These are phyloP conservation scores for Aricia agestis DNA, from an alignment of 1,140 invertebrate species.

Conservation along the genomic window DNA sequence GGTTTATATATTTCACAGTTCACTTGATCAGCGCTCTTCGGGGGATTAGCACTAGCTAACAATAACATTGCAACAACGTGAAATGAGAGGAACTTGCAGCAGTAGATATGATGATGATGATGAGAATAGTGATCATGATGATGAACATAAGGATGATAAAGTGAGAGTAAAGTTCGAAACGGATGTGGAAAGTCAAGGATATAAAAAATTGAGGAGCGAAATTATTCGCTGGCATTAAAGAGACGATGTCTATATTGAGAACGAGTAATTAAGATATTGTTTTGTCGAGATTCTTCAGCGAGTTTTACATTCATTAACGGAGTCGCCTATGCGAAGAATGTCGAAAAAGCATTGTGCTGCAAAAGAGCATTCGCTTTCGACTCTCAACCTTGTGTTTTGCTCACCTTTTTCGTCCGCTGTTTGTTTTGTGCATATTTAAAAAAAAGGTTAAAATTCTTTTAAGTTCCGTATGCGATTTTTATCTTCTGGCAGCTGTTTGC, in stretches of 20 bases:
- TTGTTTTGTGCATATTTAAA: background rate
- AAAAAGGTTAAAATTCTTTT: background rate
- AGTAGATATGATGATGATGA: background rate
- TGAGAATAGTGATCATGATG: background rate
- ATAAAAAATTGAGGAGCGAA: background rate
- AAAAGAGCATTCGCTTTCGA: constrained; percentile 2
- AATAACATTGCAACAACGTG: no score
- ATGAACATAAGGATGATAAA: background rate
- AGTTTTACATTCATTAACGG: background rate
- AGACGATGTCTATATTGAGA: background rate
- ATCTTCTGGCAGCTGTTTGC: background rate
- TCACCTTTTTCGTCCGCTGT: background rate
- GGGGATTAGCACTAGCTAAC: no score
- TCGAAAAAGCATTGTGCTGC: background rate
- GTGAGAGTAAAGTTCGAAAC: background rate
- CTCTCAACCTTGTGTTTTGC: background rate
- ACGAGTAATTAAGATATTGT: background rate
- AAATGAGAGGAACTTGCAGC: no score
- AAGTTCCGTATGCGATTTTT: background rate
- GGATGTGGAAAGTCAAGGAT: background rate
- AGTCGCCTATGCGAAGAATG: background rate
- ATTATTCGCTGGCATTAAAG: background rate
- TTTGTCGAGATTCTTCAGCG: background rate
- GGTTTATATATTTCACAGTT: background rate
- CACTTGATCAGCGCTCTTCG: no score